Percentiles rank a stretch among this genome's conserved stretches.
phyloP scores from a whole-genome alignment of 2,888 invertebrate genomes.

The Andrena chrysosceles region DNA sequence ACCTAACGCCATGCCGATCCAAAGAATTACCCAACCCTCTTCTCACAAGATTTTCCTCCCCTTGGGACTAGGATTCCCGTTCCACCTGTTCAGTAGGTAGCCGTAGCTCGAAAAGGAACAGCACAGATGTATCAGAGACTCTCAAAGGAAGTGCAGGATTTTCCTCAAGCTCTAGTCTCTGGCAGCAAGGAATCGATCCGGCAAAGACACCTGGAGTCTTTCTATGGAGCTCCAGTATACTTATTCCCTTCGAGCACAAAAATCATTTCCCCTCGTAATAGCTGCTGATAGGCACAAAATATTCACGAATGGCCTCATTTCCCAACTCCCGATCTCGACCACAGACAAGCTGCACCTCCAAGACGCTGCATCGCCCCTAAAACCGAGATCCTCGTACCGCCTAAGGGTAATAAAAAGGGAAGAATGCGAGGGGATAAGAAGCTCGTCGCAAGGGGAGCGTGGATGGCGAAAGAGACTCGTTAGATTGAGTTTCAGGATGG shows the following conservation, averaged over 20 bases:
- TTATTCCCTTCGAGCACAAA: not conserved
- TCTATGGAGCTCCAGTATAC: not conserved
- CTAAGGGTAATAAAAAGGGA: conserved; percentile 42
- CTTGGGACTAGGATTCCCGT: too few relatives aligned
- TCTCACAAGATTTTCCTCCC: too few relatives aligned
- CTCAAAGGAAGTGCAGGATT: too few relatives aligned
- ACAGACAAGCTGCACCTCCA: conserved; percentile 19
- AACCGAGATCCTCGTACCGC: conserved; percentile 41
- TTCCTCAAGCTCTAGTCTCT: too few relatives aligned
- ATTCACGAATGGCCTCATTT: not conserved
- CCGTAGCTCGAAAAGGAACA: too few relatives aligned
- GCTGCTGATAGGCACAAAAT: conserved; percentile 10
- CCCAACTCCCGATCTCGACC: not conserved
- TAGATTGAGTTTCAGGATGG: conserved; percentile 48
- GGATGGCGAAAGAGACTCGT: conserved; percentile 48
- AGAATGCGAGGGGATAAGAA: conserved; percentile 41
- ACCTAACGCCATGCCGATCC: too few relatives aligned
- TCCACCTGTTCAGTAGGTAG: too few relatives aligned
- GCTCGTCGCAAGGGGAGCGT: conserved; percentile 4
- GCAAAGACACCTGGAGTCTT: too few relatives aligned
- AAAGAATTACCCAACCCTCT: too few relatives aligned
- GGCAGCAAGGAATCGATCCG: too few relatives aligned
- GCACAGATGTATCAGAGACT: too few relatives aligned
- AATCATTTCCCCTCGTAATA: conserved; percentile 13
- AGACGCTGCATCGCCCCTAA: conserved; percentile 8